Evolutionary conservation across 2,888 invertebrate species (phyloP), one percentile per base, ranked within the genome.

Genomic region (Xestia xanthographa): DNA sequence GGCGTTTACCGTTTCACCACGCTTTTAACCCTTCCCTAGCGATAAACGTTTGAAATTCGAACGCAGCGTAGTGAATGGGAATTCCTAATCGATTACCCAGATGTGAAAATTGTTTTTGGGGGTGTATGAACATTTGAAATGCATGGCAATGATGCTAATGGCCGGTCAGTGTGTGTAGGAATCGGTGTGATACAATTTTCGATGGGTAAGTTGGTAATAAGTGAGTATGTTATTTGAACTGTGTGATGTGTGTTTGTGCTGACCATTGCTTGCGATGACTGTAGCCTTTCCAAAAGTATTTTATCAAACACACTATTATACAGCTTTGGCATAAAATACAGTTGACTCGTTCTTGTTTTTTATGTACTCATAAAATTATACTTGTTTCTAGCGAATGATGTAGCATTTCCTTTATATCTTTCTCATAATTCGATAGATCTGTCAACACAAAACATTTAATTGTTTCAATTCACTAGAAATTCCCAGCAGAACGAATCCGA

Each of bases 1-100:
- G 80, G 72, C 77, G 82, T 91, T 90, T 87, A 90, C 83, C 87
- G 82, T 87, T 87, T 84, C 75, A 84, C 79, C 82, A 86, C 80
- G 86, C 75, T 73, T 56, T 50, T 53, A 72, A 66, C 75, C 63
- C 48, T 79, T 72, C 60, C 67, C 48, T 84, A 58, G 75, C 60
- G 66, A 78, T 60, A 74, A 48, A 69, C 17, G 53, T 81, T 83
- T 72, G 60, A 78, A 76, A 73, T 79, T 82, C 65, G 72, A 85
- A 75, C 75, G 41, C 34, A 53, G 58, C 72, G 48, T 86, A 48
- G 53, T 66, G 53, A 85, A 83, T 78, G 63, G 72, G 67, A 78
- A 85, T 77, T 71, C 56, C 20, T 73, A 74, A 77, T 87, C 65
- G 62, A 83, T 86, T 85, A 78, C 70, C 45, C 56, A 79, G 76